A percentile compares a stretch with the other conserved stretches of the same genome.
Conservation (phyloP, 2,797 vertebrate genomes). For the Catamblyrhynchus diadema region DNA sequence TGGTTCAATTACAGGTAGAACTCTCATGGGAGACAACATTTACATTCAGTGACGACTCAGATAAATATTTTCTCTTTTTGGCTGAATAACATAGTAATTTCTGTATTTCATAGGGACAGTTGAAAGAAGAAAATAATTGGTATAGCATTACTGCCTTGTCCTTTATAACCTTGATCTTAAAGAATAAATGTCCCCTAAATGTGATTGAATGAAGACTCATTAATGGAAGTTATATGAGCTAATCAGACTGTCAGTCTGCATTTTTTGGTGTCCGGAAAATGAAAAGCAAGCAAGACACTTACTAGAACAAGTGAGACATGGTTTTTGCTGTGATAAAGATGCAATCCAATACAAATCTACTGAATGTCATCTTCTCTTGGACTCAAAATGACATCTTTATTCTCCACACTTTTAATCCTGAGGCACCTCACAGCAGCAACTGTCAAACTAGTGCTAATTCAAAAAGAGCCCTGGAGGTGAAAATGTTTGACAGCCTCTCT, state of each 20-base stretch:
- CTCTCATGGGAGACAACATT: background rate
- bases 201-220: conserved; percentile 33
- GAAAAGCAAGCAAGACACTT: conserved; percentile 41
- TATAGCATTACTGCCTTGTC: background rate
- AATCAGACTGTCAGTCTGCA: conserved; percentile 54
- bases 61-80: conserved; percentile 48
- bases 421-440: conserved; percentile 62
- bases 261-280: conserved; percentile 43
- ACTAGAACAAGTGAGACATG: conserved; percentile 49
- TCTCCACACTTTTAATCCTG: conserved; percentile 65
- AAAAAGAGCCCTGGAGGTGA: conserved; percentile 63
- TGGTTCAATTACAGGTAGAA: conserved; percentile 22
- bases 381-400: conserved; percentile 65
- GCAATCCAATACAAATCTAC: conserved; percentile 53
- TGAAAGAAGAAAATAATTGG: conserved; percentile 15
- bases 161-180: background rate
- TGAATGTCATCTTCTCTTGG: conserved; percentile 64
- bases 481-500: conserved; percentile 25
- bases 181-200: conserved; percentile 6
- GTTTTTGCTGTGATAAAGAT: conserved; percentile 58
- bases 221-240: conserved; percentile 42
- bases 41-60: background rate
- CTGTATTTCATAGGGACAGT: background rate
- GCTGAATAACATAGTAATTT: conserved; percentile 13
- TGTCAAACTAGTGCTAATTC: conserved; percentile 67